phyloP scores from a whole-genome alignment of 2,113 vertebrate species.

The Psammodynastes pulverulentus region DNA sequence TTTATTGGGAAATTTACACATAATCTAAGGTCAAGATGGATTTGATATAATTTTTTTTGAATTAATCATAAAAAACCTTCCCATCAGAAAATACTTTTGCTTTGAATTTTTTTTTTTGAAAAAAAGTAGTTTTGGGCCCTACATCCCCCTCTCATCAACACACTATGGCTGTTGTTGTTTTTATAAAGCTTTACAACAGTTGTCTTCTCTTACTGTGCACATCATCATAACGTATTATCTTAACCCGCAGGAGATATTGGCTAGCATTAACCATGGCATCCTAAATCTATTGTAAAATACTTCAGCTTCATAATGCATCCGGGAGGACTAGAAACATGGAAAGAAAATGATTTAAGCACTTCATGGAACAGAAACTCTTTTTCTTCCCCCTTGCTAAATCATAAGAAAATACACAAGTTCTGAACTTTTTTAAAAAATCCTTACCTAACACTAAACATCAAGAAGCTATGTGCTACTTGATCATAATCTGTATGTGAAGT shows the following conservation, averaged over 20 bases:
- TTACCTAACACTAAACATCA: neutral
- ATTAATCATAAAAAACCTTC: neutral
- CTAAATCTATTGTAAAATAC: constrained; percentile 26
- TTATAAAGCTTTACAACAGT: constrained; percentile 53
- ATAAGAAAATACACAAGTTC: neutral
- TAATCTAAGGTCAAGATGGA: neutral
- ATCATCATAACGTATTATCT: constrained; percentile 2
- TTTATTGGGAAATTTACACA: neutral
- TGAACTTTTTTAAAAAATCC: neutral
- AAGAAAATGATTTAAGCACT: neutral
- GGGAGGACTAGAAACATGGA: constrained; percentile 9
- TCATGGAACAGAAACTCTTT: neutral
- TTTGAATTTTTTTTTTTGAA: neutral
- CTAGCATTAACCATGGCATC: neutral
- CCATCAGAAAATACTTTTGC: neutral
- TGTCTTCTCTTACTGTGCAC: constrained; percentile 54
- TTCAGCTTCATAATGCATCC: fast-evolving
- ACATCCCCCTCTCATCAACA: neutral
- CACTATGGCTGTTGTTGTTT: constrained; percentile 27
- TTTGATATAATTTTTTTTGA: too few species aligned
- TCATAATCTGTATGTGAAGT: neutral
- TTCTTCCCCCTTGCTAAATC: too few species aligned
- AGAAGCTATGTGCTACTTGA: neutral
- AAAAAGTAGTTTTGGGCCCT: neutral
- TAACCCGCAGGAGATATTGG: constrained; percentile 28